Conservation (phyloP, 2,888 invertebrate genomes). For the Linyphia triangularis region DNA sequence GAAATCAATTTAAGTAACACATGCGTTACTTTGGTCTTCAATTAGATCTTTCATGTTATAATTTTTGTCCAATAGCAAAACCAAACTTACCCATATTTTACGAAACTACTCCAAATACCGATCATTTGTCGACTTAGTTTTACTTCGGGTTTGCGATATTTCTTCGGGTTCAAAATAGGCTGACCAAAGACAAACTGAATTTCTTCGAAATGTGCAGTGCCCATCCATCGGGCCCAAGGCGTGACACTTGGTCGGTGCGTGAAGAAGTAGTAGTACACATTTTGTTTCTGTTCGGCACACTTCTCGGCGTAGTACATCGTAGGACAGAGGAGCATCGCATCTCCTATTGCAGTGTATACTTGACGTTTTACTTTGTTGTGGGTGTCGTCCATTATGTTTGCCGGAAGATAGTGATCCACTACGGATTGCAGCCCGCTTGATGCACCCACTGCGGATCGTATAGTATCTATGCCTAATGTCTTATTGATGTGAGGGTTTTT, state of each 20-base stretch:
- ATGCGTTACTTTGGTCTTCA: no score
- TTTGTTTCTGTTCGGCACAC: not conserved
- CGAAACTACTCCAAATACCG: not conserved
- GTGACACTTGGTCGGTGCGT: not conserved
- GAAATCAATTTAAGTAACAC: no score
- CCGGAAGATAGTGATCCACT: not conserved
- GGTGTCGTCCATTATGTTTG: not conserved
- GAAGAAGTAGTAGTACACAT: constrained; percentile 9
- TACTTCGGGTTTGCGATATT: not conserved
- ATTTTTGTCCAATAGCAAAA: no score
- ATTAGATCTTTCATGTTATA: no score
- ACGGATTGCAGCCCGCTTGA: not conserved
- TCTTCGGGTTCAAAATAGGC: not conserved
- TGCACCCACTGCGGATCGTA: not conserved
- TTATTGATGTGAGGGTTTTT: not conserved
- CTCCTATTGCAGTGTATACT: not conserved
- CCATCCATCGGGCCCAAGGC: not conserved
- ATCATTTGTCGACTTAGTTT: not conserved
- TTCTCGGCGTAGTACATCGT: not conserved
- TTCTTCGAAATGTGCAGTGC: not conserved
- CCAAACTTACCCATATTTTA: constrained; percentile 1
- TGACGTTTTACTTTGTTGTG: not conserved
- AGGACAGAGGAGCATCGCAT: not conserved
- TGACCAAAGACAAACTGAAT: not conserved
- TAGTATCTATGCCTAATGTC: not conserved